Conservation (phyloP, 2,113 vertebrate species). For the Entosphenus tridentatus region DNA sequence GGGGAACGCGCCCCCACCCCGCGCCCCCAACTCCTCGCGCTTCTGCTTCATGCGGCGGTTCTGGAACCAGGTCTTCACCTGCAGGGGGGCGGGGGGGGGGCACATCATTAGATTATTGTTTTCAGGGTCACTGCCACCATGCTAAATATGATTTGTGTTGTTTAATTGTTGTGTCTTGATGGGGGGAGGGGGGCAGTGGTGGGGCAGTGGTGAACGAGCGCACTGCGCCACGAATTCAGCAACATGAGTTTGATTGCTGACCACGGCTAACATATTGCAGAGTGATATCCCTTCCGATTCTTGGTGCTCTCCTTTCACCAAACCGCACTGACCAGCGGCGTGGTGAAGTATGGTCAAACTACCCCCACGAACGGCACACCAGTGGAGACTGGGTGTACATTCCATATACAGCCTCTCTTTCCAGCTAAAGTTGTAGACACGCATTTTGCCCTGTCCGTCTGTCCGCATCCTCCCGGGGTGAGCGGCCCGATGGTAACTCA, state of each 20-base stretch:
- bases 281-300: too few relatives aligned
- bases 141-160: neutral
- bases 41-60: conserved; percentile 3
- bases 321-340: too few relatives aligned
- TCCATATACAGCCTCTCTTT: too few relatives aligned
- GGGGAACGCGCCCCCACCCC: neutral
- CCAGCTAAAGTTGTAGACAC: too few relatives aligned
- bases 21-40: neutral
- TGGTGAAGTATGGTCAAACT: too few relatives aligned
- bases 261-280: too few relatives aligned
- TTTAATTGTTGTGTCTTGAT: neutral
- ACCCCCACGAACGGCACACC: too few relatives aligned
- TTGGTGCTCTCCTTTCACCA: too few relatives aligned
- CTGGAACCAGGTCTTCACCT: conserved; percentile 5
- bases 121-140: neutral
- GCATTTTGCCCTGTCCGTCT: neutral
- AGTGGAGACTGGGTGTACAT: too few relatives aligned
- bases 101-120: neutral
- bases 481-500: neutral
- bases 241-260: neutral
- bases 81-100: neutral
- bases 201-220: neutral
- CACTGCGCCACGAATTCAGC: neutral
- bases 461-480: neutral
- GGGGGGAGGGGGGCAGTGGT: neutral